phyloP scores from a whole-genome alignment of 2,888 invertebrate species.

The Sipha maydis region DNA sequence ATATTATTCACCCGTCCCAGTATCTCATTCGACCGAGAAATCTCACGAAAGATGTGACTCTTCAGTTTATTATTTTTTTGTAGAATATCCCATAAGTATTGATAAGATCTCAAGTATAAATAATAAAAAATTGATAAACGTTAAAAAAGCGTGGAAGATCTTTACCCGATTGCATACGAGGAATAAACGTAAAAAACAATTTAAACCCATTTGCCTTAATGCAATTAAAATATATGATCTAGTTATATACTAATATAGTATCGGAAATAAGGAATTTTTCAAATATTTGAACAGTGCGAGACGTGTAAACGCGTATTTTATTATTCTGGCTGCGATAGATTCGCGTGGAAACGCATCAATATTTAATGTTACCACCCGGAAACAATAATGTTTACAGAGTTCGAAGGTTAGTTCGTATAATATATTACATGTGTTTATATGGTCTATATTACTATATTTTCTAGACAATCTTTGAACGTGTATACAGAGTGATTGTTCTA shows the following conservation, averaged over 20 bases:
- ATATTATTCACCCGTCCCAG: too few relatives aligned
- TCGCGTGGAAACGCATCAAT: background rate
- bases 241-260: background rate
- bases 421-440: background rate
- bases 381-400: constrained; percentile 42
- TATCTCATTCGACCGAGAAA: too few relatives aligned
- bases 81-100: too few relatives aligned
- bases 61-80: too few relatives aligned
- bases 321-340: background rate
- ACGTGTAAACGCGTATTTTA: background rate
- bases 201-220: background rate
- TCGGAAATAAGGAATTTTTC: background rate
- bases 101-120: too few relatives aligned
- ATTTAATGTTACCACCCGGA: constrained; percentile 1
- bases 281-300: background rate
- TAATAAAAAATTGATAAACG: too few relatives aligned
- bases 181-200: background rate
- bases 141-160: too few relatives aligned
- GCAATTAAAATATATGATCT: background rate
- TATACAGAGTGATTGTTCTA: background rate
- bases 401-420: background rate
- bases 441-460: background rate
- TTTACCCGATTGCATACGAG: too few relatives aligned
- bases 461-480: background rate
- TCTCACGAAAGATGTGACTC: too few relatives aligned